These are phyloP conservation scores for Diadophis punctatus DNA, from an alignment of 2,113 vertebrate genomes.

Conservation along the genomic window DNA sequence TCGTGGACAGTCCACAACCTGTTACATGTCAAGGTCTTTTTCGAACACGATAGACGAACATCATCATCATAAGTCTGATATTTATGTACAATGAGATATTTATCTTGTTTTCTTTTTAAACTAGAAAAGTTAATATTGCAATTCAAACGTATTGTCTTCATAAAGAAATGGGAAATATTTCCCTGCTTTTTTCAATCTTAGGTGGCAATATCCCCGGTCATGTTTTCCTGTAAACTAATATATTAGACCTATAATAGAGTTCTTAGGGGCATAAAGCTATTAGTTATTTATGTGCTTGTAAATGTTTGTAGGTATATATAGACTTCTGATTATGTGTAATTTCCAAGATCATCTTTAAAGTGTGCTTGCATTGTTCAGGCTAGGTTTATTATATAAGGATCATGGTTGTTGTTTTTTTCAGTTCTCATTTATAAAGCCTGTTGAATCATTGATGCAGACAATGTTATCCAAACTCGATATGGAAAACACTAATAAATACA, in stretches of 20 bases:
- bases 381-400: not conserved
- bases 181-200: not conserved
- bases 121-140: slow-evolving; percentile 24
- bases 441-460: not conserved
- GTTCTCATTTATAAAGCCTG: not conserved
- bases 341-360: not conserved
- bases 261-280: not conserved
- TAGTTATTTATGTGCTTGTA: not conserved
- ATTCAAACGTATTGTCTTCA: slow-evolving; percentile 31
- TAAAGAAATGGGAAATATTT: not conserved
- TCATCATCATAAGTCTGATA: not conserved
- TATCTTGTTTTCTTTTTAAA: not conserved
- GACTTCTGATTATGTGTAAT: slow-evolving; percentile 7
- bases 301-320: slow-evolving; percentile 28
- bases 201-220: not conserved
- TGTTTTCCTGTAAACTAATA: not conserved
- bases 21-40: too few species aligned
- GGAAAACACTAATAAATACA: rapidly evolving
- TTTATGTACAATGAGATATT: slow-evolving; percentile 12
- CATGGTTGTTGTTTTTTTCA: not conserved
- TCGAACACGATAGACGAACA: too few species aligned
- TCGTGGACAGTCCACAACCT: too few species aligned
- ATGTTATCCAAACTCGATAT: not conserved
- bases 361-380: not conserved
- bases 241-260: not conserved